Base-by-base conservation (phyloP, 2,888 invertebrate genomes). In the Diaperis boleti region DNA sequence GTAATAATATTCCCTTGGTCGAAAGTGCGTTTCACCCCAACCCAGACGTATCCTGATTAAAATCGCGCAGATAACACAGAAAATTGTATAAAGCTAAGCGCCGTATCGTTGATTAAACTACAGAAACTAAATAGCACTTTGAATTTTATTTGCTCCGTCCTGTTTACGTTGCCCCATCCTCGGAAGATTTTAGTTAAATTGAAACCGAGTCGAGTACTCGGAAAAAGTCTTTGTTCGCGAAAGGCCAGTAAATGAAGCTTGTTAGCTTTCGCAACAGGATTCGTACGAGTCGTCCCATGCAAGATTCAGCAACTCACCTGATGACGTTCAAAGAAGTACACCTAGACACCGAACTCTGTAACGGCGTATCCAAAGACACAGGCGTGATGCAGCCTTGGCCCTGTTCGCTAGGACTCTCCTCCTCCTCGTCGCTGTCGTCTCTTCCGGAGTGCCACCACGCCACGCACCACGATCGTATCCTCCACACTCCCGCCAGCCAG, bases 361-460 rank as follows among this genome's bases (percentile, higher is more conserved):
- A 85, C 57, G 94, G 93, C 64, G 95, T 95, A 82, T 95, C 95
- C 62, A 91, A 89, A 41, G 94, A 93, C 59, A 93, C 88, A 6
- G 92, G 92, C 55, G 92, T 92, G 68, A 89, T 90, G 81, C 89
- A 91, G 66, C 89, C 91, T 71, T 87, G 88, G 5, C 78, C 85
- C 71, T 81, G 81, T 81, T 83, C 78, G 75, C 94, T 89, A 67
- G 89, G 87, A 76, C 90, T 89, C 77, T 95, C 95, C 79, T 87
- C 91, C 71, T 89, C 91, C 67, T 91, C 92, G 72, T 91, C 91
- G 66, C 89, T 85, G 74, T 94, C 93, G 65, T 94, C 93, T 29
- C 92, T 85, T 0, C 94, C 94, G 8, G 93, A 93, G 80, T 93
- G 92, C 93, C 93, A 94, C 94, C 94, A 94, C 76, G 93, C 93